A percentile compares a stretch with the other conserved stretches of the same genome.
Evolutionary conservation across 2,888 invertebrate species (phyloP).

Genomic region (Torymus auratus): DNA sequence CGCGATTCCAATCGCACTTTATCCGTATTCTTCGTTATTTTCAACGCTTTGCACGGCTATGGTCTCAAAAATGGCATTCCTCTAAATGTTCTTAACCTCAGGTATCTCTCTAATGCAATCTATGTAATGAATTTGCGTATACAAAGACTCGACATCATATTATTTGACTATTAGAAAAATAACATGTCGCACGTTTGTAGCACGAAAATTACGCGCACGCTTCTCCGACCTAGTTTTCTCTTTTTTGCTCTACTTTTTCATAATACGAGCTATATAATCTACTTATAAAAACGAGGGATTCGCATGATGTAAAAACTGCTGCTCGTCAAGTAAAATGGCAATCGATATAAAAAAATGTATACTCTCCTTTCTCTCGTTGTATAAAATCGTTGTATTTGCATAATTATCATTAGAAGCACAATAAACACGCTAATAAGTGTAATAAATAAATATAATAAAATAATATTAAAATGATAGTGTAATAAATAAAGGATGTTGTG

Average conservation of each 20-base stretch:
- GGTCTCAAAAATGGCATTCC: too few species aligned
- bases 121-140: constrained; percentile 11
- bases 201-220: constrained; percentile 39
- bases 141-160: constrained; percentile 19
- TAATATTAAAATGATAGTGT: constrained; percentile 40
- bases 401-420: constrained; percentile 55
- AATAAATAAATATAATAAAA: constrained; percentile 60
- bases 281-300: constrained; percentile 26
- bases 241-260: neutral
- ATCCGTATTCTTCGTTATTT: constrained; percentile 4
- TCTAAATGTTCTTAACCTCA: neutral
- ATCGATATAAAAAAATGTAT: constrained; percentile 37
- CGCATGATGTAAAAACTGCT: constrained; percentile 25
- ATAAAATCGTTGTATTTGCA: constrained; percentile 70
- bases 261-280: constrained; percentile 27
- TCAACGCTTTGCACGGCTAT: neutral
- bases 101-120: too few species aligned
- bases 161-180: constrained; percentile 46
- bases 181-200: constrained; percentile 26
- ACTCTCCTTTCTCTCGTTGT: constrained; percentile 67
- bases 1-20: neutral
- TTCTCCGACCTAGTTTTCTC: constrained; percentile 12
- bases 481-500: constrained; percentile 41
- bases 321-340: constrained; percentile 53
- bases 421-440: constrained; percentile 33